These are phyloP conservation scores for Globodera ellingtonae DNA, from an alignment of 1,140 invertebrate species.

Conservation along the genomic window DNA sequence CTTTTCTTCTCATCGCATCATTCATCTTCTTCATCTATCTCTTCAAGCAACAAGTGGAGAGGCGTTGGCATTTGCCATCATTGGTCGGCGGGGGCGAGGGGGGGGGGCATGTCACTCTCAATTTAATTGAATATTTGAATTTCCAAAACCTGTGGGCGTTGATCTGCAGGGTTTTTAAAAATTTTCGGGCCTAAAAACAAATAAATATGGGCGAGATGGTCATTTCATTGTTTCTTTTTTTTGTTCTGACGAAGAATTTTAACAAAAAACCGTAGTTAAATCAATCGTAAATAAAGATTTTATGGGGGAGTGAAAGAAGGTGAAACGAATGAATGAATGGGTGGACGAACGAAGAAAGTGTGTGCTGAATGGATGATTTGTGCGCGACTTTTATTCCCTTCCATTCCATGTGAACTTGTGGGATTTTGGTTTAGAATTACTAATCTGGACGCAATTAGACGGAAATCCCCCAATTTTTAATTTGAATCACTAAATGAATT, in stretches of 20 bases:
- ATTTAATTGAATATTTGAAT: not conserved
- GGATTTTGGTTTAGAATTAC: conserved; percentile 1
- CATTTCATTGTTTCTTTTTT: not conserved
- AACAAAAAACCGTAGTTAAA: not conserved
- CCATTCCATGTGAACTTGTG: not conserved
- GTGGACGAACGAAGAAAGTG: not conserved
- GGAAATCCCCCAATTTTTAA: no score
- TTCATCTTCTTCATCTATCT: not conserved
- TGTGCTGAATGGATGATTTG: not conserved
- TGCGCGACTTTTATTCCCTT: conserved; percentile 1
- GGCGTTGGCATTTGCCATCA: not conserved
- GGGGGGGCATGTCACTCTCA: not conserved
- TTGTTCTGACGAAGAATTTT: not conserved
- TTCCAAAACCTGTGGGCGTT: not conserved
- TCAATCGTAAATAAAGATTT: conserved; percentile 21
- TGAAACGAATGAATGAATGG: conserved; percentile 19
- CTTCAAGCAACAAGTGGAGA: not conserved
- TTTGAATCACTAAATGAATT: no score
- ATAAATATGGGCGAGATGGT: not conserved
- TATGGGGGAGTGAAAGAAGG: not conserved
- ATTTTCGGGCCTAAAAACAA: not conserved
- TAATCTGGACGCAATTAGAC: not conserved
- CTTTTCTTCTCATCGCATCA: not conserved
- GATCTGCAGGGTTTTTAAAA: not conserved
- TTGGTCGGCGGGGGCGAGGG: not conserved